Base-by-base conservation (phyloP, 2,888 invertebrate species). In the Metopia argyrocephala region DNA sequence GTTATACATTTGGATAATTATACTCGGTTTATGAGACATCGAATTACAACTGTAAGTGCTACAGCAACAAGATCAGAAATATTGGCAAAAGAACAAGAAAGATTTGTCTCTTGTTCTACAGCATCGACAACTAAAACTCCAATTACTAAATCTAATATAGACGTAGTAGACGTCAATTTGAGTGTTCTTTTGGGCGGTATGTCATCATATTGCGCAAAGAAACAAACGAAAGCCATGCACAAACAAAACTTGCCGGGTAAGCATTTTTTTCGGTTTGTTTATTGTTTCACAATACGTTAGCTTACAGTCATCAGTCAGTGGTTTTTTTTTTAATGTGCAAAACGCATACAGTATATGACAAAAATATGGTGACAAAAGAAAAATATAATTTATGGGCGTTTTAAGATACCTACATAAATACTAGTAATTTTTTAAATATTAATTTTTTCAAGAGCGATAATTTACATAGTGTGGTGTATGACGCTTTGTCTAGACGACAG, bases 241-340 rank as follows among this genome's bases (percentile, higher is more conserved):
- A 81, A 81, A 50, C 69, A 73, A 74, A 76, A 81, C 65, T 5
- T 70, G 76, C 65, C 61, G 52, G 80, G 80, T 81, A 81, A 81
- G 80, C 80, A 74, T n/a, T 52, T 25, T 52, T 9, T 45, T 62
- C 1, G n/a, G 65, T 68, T 78, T 45, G 23, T 18, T 25, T n/a
- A 48, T 31, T 59, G 38, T 15, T 45, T 46, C 57, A 25, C n/a
- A n/a, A 38, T 38, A 1, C 4, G 2, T 0, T 31, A 12, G 31
- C 12, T 12, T 31, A 12, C 12, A 2, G 31, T 31, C 12, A 3
- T 7, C 31, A 2, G 3, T 31, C 31, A 12, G 9, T 38, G 15
- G 15, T 9, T 12, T 15, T 38, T 9, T 12, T 38, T 38, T 38
- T 15, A 4, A 38, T 38, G 15, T 38, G 38, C 15, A 9, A 38